Evolutionary conservation across 2,113 vertebrate genomes (phyloP).

Genomic region (Rousettus leschenaultii): DNA sequence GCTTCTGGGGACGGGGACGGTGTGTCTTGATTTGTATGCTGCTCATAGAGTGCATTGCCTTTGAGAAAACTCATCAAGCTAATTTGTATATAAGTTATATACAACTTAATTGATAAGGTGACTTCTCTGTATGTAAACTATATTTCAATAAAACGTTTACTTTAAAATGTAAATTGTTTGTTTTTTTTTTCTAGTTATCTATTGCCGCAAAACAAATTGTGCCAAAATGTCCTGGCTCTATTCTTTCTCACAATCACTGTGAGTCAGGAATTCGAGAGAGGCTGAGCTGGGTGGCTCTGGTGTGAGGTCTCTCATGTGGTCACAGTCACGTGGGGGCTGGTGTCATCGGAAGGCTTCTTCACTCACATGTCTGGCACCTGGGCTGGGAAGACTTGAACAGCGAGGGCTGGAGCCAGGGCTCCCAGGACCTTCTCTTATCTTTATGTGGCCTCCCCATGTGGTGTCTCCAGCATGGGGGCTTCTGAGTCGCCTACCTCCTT

Average conservation of each 20-base stretch:
- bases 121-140: neutral
- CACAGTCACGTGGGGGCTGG: rapidly evolving
- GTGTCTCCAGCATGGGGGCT: neutral
- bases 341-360: neutral
- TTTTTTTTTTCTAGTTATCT: neutral
- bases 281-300: neutral
- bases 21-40: rapidly evolving
- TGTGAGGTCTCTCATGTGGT: no score
- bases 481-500: neutral
- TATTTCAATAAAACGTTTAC: neutral
- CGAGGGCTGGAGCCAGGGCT: neutral
- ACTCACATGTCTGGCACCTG: rapidly evolving
- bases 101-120: neutral
- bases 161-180: neutral
- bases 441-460: neutral
- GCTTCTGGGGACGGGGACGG: neutral
- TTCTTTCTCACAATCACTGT: neutral
- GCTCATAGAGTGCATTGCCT: neutral
- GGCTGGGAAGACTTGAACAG: neutral
- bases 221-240: neutral
- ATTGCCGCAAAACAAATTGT: neutral
- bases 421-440: neutral
- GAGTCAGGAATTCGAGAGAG: neutral
- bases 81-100: no score
- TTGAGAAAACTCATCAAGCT: neutral